Evolutionary conservation across 2,113 vertebrate species (phyloP), one percentile per base, ranked within the genome.

Genomic region (Montifringilla adamsi): DNA sequence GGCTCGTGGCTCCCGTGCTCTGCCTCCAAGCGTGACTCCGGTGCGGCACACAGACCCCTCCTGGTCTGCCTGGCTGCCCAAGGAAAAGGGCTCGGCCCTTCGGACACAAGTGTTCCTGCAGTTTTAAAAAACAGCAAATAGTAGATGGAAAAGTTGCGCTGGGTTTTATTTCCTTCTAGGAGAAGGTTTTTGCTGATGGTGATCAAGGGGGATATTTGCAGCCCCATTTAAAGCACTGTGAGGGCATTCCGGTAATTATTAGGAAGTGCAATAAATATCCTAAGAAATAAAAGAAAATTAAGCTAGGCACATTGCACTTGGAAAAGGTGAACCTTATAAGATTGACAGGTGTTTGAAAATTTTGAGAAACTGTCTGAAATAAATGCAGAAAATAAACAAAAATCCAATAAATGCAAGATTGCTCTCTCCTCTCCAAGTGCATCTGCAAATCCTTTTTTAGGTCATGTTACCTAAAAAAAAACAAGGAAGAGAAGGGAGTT

Each of bases 381-480:
- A 86, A 50, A 47, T 78, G 73, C 83, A 84, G 56, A 93, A 95
- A 83, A 82, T 44, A 88, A 83, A 59, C 15, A 87, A 85, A 79
- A 81, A 55, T 77, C 39, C 43, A 18, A 1, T 74, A 88, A 88
- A 80, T 2, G 14, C 12, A 50, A 7, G 63, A 72, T 33, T 75
- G 56, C 21, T 84, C 24, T 88, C n/a, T 55, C 39, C 26, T 85
- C 55, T 86, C 30, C 43, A 50, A 43, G 55, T 59, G 39, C 62
- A 17, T 93, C 92, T 94, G 75, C 75, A 90, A 92, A 90, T 67
- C 41, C 26, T 83, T 90, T 93, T 89, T 72, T 89, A 90, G 79
- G 86, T 96, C 86, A 37, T 59, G 55, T 53, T 90, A 37, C 39
- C 33, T 60, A 58, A 30, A 91, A 90, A 96, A 93, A 76, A 75